phyloP scores from a whole-genome alignment of 2,113 vertebrate genomes.

The Pteruthius melanotis region DNA sequence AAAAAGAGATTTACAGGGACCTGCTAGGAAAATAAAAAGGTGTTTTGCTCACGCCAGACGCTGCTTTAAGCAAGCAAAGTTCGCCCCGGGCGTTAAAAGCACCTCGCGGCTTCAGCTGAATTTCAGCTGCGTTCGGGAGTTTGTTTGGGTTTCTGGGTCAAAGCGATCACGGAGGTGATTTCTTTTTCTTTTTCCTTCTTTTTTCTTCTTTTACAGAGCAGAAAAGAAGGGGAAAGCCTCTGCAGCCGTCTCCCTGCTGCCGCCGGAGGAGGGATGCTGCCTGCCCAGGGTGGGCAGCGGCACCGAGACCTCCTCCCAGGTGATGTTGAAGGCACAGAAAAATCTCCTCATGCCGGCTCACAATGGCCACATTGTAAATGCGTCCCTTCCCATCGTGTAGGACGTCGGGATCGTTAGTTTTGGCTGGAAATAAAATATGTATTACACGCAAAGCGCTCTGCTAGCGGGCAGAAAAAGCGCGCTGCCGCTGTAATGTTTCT shows the following conservation, averaged over 20 bases:
- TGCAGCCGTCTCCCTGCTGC: background rate
- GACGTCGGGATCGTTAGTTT: background rate
- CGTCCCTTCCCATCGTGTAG: background rate
- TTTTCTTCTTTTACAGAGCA: background rate
- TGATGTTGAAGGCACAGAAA: background rate
- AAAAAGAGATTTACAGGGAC: background rate
- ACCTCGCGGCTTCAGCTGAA: background rate
- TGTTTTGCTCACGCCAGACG: background rate
- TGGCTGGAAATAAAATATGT: slow-evolving; percentile 7
- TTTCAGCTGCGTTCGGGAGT: background rate
- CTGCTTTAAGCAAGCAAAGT: background rate
- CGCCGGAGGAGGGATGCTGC: background rate
- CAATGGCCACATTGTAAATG: background rate
- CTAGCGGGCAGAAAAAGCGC: background rate
- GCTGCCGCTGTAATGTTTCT: slow-evolving; percentile 16
- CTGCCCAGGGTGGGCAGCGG: background rate
- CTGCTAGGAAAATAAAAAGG: background rate
- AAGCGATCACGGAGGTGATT: background rate
- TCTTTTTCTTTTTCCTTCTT: background rate
- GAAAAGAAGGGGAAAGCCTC: background rate
- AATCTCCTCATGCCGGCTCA: background rate
- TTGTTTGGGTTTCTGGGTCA: background rate
- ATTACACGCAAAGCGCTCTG: background rate
- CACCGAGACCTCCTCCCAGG: background rate
- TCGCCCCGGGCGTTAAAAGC: background rate